Evolutionary conservation across 2,797 vertebrate genomes (phyloP), one percentile per base, ranked within the genome.

Genomic region (Hydrophis major): DNA sequence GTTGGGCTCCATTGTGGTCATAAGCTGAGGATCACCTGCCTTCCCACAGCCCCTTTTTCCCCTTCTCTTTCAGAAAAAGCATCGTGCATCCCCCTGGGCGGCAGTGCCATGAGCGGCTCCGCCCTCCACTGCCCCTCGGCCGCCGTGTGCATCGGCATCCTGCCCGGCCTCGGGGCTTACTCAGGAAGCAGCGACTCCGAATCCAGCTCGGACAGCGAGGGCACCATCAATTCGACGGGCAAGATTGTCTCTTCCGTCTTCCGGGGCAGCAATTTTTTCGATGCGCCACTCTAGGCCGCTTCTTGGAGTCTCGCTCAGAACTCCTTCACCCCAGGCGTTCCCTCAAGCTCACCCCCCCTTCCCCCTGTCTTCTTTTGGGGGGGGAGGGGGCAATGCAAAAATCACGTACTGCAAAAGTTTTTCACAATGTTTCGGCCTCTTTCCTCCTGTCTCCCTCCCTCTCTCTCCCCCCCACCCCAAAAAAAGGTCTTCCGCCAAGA

Each of bases 141-240:
- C 0, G 98, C 99, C 0, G 98, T 99, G 95, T 99, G 99, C 89
- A 98, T 99, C 0, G 99, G 99, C 91, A 99, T 99, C 97, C 98
- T 99, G 93, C 99, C 99, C 0, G 99, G 99, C 93, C 97, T 99
- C 32, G 99, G 98, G 0, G 98, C 98, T 90, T 99, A 99, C 97
- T 99, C 99, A 0, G 99, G 99, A 93, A 99, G 99, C 98, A 99
- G 99, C 16, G 99, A 99, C 94, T 99, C 99, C 0, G 99, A 99
- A 96, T 99, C 99, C 97, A 99, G 99, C 98, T 99, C 98, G 0
- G 99, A 99, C 97, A 99, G 99, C 1, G 99, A 99, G 97, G 99
- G 99, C 98, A 99, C 98, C 57, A 98, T 99, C 96, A 98, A 98
- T 18, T 97, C 98, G 91, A 98, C 98, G 0, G 98, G 98, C 94